Conservation (phyloP, 2,797 vertebrate species). For the Tokudaia tokunoshimensis region DNA sequence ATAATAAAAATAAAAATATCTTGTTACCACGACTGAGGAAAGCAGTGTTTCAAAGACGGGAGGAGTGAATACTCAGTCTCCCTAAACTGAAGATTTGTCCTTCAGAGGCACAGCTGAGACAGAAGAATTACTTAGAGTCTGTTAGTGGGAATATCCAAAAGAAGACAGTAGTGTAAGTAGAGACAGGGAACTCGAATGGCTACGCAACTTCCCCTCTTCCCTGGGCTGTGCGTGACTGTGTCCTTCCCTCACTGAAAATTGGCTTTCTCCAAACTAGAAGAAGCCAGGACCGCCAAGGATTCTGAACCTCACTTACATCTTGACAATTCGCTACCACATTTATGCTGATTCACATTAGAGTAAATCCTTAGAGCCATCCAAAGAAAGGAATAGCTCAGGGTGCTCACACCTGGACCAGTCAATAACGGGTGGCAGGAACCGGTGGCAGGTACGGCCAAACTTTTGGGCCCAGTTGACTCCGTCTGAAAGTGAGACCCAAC, state of each 20-base stretch:
- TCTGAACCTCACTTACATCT: background rate
- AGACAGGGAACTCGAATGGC: background rate
- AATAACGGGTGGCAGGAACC: background rate
- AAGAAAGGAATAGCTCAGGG: background rate
- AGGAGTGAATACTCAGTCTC: constrained; percentile 9
- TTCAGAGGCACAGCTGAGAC: background rate
- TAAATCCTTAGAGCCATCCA: background rate
- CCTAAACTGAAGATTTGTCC: background rate
- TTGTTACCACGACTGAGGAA: background rate
- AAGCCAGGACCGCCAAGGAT: background rate
- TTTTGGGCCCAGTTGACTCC: background rate
- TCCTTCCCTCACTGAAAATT: background rate
- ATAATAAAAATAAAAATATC: background rate
- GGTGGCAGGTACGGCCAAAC: background rate
- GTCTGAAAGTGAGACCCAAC: background rate
- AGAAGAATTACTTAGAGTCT: background rate
- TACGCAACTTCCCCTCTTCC: background rate
- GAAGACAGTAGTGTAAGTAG: background rate
- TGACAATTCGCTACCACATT: background rate
- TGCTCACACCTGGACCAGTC: background rate
- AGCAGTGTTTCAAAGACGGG: background rate
- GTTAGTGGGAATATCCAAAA: constrained; percentile 19
- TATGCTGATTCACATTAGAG: background rate
- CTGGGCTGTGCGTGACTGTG: background rate
- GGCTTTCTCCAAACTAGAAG: background rate